Percentiles rank a stretch among this genome's conserved stretches.
These are phyloP conservation scores for Rosalia funebris DNA, from an alignment of 2,888 invertebrate genomes.

Conservation along the genomic window DNA sequence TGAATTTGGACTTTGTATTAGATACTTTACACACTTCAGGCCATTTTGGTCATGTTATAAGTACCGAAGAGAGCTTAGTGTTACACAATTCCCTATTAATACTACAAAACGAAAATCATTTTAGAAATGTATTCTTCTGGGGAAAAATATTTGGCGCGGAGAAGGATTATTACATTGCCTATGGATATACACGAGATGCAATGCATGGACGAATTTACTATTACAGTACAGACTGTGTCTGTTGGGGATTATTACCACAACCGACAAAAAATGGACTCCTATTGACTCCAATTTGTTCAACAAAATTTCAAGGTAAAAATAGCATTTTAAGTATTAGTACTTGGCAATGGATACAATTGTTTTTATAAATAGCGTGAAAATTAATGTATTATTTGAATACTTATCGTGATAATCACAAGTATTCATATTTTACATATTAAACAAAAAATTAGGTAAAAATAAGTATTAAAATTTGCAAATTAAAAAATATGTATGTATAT, in stretches of 20 bases:
- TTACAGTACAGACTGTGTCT: conserved; percentile 78
- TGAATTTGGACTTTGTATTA: conserved; percentile 68
- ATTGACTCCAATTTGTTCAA: conserved; percentile 61
- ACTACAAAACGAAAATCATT: conserved; percentile 87
- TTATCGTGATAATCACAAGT: too few relatives aligned
- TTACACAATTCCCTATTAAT: conserved; percentile 82
- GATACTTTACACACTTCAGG: conserved; percentile 68
- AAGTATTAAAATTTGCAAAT: too few relatives aligned
- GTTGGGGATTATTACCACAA: conserved; percentile 73
- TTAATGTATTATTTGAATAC: too few relatives aligned
- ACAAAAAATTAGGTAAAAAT: too few relatives aligned
- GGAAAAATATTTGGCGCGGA: conserved; percentile 82
- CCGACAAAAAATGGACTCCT: conserved; percentile 62
- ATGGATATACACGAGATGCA: conserved; percentile 80
- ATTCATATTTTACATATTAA: too few relatives aligned
- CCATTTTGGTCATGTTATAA: conserved; percentile 75
- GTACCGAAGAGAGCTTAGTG: conserved; percentile 76
- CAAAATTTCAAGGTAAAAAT: conserved; percentile 60
- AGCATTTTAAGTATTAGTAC: background rate
- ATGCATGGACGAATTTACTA: conserved; percentile 78
- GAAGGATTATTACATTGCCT: conserved; percentile 85
- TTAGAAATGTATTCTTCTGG: conserved; percentile 84
- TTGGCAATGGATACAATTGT: background rate
- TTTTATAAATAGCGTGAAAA: too few relatives aligned
- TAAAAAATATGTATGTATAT: too few relatives aligned